Conservation (phyloP, 2,797 vertebrate genomes). For the Mormyrops boulengeri region DNA sequence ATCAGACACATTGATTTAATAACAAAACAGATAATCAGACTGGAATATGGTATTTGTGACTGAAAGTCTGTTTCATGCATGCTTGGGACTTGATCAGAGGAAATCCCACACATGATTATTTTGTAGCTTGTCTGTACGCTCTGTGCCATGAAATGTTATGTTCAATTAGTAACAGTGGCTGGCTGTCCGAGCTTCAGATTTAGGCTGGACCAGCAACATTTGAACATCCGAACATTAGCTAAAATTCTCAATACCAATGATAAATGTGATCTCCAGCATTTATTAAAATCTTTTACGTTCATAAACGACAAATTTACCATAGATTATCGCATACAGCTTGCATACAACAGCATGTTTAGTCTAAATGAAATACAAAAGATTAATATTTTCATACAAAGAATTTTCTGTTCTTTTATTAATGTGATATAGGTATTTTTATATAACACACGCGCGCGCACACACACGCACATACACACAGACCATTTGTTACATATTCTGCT, state of each 20-base stretch:
- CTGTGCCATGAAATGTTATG: neutral
- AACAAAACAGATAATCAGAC: neutral
- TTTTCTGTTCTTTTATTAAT: slow-evolving; percentile 67
- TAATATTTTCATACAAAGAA: slow-evolving; percentile 74
- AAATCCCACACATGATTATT: neutral
- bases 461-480: slow-evolving; percentile 10
- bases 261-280: slow-evolving; percentile 68
- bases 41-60: neutral
- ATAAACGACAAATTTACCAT: slow-evolving; percentile 74
- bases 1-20: neutral
- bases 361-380: slow-evolving; percentile 76
- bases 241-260: slow-evolving; percentile 47
- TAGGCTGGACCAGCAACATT: neutral
- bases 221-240: neutral
- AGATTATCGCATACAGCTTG: slow-evolving; percentile 68
- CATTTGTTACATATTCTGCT: slow-evolving; percentile 72
- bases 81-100: neutral
- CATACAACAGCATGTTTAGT: slow-evolving; percentile 68
- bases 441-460: slow-evolving; percentile 42
- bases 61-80: neutral
- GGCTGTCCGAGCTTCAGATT: neutral
- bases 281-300: slow-evolving; percentile 69
- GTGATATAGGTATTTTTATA: slow-evolving; percentile 71
- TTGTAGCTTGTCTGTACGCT: neutral
- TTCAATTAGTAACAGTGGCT: neutral